Percentiles rank a stretch among this genome's conserved stretches.
phyloP scores from a whole-genome alignment of 2,797 vertebrate species.

The Sphenopsis melanotis region DNA sequence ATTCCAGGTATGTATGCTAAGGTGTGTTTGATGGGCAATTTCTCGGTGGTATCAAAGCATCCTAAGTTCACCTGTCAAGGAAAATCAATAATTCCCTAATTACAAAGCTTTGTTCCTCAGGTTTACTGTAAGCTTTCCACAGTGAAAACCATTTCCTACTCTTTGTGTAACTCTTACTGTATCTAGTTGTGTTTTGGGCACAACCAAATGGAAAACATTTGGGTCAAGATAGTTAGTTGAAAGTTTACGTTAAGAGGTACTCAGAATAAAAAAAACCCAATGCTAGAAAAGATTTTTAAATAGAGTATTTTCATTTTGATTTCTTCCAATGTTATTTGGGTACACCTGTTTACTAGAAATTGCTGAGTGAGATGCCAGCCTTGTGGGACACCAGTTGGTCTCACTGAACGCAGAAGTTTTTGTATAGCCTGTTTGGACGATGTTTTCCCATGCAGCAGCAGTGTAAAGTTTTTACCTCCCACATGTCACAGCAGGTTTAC shows the following conservation, averaged over 20 bases:
- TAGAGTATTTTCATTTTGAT: neutral
- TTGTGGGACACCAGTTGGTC: neutral
- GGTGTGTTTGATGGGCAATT: neutral
- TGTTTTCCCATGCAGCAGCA: neutral
- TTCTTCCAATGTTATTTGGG: neutral
- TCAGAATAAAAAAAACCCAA: neutral
- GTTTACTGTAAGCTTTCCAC: neutral
- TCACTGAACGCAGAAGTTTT: neutral
- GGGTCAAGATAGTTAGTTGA: neutral
- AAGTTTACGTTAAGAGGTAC: neutral
- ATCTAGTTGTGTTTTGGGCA: neutral
- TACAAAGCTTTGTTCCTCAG: neutral
- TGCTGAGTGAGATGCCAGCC: neutral
- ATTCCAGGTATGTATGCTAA: slow-evolving; percentile 85
- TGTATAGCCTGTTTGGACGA: neutral
- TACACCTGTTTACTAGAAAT: neutral
- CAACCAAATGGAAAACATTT: neutral
- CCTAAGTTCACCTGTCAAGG: neutral
- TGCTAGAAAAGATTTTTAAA: neutral
- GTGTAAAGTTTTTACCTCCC: neutral
- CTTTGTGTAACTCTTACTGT: neutral
- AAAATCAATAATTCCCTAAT: neutral
- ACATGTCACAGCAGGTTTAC: neutral
- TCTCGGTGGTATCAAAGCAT: neutral
- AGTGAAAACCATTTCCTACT: neutral